Conservation (phyloP, 1,140 invertebrate genomes). For the Drosophila pandora region DNA sequence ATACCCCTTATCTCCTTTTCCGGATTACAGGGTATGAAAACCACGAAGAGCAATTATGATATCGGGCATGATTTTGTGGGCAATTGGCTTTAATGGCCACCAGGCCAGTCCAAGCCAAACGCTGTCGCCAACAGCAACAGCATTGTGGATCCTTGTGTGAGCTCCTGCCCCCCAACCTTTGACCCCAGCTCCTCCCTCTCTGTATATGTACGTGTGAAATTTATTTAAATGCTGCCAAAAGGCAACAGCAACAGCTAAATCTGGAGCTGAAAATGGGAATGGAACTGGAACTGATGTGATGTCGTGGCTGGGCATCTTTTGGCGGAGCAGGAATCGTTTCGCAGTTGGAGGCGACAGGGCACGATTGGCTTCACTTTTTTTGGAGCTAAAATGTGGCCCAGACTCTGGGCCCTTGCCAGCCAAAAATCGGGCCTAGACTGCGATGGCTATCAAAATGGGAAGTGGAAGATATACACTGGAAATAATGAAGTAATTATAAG, state of each 20-base stretch:
- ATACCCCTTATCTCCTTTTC: not conserved
- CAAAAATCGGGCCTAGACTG: conserved; percentile 15
- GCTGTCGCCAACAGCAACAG: conserved; percentile 53
- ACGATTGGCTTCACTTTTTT: conserved; percentile 44
- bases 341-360: conserved; percentile 34
- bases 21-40: conserved; percentile 51
- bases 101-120: conserved; percentile 44
- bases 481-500: conserved; percentile 3
- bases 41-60: conserved; percentile 81
- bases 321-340: conserved; percentile 13
- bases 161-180: not conserved
- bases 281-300: conserved; percentile 25
- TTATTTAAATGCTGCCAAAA: conserved; percentile 81
- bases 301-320: not conserved
- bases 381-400: conserved; percentile 55
- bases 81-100: conserved; percentile 79
- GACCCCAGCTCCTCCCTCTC: conserved; percentile 8
- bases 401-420: conserved; percentile 40
- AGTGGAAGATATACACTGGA: conserved; percentile 11
- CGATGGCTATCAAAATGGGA: conserved; percentile 64
- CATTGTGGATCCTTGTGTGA: conserved; percentile 17
- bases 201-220: conserved; percentile 60
- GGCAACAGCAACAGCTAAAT: conserved; percentile 42
- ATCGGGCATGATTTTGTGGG: conserved; percentile 81
- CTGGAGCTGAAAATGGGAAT: conserved; percentile 7